phyloP scores from a whole-genome alignment of 2,113 vertebrate species.

The Ophiodon elongatus region DNA sequence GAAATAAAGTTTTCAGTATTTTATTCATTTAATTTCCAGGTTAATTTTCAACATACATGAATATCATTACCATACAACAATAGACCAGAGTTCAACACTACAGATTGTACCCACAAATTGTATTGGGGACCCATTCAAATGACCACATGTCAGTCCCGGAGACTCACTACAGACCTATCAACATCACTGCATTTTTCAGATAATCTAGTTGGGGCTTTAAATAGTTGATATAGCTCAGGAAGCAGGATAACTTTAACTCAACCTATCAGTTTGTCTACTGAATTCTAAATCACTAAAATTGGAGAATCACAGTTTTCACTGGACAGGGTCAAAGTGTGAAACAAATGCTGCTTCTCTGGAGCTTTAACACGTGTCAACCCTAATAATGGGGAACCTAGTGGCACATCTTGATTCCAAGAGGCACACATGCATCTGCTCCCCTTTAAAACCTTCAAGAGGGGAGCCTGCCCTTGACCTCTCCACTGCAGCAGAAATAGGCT shows the following conservation, averaged over 20 bases:
- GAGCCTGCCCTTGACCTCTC: slow-evolving; percentile 55
- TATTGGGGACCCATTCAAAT: too few relatives aligned
- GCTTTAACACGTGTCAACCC: background rate
- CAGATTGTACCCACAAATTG: too few relatives aligned
- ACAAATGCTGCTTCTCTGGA: background rate
- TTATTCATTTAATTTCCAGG: too few relatives aligned
- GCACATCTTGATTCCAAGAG: too few relatives aligned
- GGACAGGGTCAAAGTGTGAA: background rate
- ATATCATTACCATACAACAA: background rate
- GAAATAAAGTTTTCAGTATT: too few relatives aligned
- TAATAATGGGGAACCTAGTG: background rate
- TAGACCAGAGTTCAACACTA: background rate
- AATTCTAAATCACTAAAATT: background rate
- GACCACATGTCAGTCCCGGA: background rate
- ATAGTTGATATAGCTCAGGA: too few relatives aligned
- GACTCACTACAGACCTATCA: too few relatives aligned
- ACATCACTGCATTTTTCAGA: background rate
- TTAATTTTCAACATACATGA: background rate
- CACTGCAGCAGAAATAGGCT: slow-evolving; percentile 55
- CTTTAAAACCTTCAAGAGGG: slow-evolving; percentile 47
- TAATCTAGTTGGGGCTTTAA: background rate
- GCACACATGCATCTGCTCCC: too few relatives aligned
- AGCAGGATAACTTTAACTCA: background rate
- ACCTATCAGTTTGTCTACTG: background rate
- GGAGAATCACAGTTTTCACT: background rate